phyloP scores from a whole-genome alignment of 2,797 vertebrate genomes.

The Mallotus villosus region DNA sequence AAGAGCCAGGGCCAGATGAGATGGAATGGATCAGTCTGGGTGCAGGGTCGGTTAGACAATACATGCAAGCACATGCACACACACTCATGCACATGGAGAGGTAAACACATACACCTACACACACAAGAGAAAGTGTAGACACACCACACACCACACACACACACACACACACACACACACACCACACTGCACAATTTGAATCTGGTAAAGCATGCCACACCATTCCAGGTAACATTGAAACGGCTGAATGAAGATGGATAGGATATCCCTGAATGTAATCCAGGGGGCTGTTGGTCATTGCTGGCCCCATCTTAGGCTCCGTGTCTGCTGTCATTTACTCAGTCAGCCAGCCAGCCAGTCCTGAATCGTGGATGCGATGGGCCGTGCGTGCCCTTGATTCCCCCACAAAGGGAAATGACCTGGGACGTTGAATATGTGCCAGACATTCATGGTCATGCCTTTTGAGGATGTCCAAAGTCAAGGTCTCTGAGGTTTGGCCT shows the following conservation, averaged over 20 bases:
- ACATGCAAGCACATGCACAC: conserved; percentile 31
- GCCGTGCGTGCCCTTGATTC: conserved; percentile 69
- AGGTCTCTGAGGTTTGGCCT: conserved; percentile 66
- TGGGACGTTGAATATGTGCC: conserved; percentile 55
- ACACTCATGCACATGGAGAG: background rate
- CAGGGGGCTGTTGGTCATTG: conserved; percentile 57
- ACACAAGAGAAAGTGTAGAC: background rate
- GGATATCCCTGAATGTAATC: conserved; percentile 66
- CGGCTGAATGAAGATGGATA: conserved; percentile 72
- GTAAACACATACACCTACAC: background rate
- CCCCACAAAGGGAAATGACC: conserved; percentile 65
- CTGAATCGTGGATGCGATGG: conserved; percentile 57
- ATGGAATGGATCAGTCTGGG: conserved; percentile 21
- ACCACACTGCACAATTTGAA: conserved; percentile 57
- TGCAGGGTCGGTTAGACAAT: conserved; percentile 9
- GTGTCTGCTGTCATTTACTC: conserved; percentile 62
- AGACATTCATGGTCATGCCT: conserved; percentile 62
- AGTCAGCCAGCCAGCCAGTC: conserved; percentile 33
- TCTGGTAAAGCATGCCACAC: conserved; percentile 51
- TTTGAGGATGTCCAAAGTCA: conserved; percentile 67
- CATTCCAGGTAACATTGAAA: conserved; percentile 64
- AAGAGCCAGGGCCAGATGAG: conserved; percentile 30
- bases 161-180: too few relatives aligned
- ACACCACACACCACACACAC: conserved; percentile 18
- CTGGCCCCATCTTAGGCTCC: conserved; percentile 56